Evolutionary conservation across 2,113 vertebrate species (phyloP).

Genomic region (Mormoops blainvillei): DNA sequence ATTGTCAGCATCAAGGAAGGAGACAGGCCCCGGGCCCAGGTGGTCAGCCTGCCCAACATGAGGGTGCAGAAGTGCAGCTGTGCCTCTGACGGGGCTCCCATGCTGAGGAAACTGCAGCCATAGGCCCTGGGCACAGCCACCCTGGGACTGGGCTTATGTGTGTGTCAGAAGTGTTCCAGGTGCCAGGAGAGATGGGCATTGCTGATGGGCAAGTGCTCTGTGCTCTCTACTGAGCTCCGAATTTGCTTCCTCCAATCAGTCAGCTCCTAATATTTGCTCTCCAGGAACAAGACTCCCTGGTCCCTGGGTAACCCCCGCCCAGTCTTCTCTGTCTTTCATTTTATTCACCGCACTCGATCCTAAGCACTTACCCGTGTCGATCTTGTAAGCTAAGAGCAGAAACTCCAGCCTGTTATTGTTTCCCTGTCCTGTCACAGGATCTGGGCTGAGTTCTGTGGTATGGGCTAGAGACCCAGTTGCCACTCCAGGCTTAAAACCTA

Average conservation of each 20-base stretch:
- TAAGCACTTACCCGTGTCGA: constrained; percentile 39
- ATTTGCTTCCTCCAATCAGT: neutral
- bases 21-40: constrained; percentile 1
- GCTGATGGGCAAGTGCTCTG: neutral
- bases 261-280: neutral
- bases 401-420: neutral
- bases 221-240: neutral
- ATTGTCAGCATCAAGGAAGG: constrained; percentile 39
- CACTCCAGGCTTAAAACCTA: neutral
- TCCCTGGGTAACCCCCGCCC: neutral
- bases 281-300: neutral
- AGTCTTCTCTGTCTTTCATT: neutral
- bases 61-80: constrained; percentile 62
- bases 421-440: neutral
- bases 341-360: neutral
- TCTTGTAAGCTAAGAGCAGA: neutral
- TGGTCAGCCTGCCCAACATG: constrained; percentile 68
- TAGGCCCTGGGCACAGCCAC: neutral
- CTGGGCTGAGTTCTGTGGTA: neutral
- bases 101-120: constrained; percentile 23
- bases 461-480: neutral
- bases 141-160: neutral
- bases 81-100: neutral
- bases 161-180: neutral
- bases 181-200: neutral